Evolutionary conservation across 1,140 invertebrate species (phyloP), one percentile per base, ranked within the genome.

Genomic region (Cherax destructor): DNA sequence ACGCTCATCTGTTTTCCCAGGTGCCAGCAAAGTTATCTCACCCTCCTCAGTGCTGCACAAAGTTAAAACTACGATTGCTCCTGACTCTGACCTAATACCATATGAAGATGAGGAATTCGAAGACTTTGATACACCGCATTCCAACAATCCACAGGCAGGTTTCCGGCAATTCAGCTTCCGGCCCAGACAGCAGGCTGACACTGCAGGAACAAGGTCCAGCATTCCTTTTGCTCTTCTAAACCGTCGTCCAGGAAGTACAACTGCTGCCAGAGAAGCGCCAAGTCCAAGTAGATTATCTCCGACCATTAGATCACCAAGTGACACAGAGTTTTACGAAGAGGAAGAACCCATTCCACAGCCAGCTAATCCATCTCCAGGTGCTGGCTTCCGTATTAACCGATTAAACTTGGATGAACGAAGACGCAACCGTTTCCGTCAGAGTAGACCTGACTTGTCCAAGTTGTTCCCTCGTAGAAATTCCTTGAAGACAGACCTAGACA

Each of bases 81-180:
- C 83, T 50, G 30, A 59, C 6, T 87, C 85, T 13, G 76, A 87
- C 56, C 52, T 87, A 5, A 13, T 47, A 11, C 5, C 21, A 4
- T 16, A 52, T 76, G 59, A 83, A 11, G 83, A 86, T 7, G 88
- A 90, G 7, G 24, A 79, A 6, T 80, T 49, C 9, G 81, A 84
- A 6, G 59, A 65, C 5, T n/a, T 77, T 24, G 30, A 24, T 21
- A 49, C 59, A 18, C 18, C 76, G 41, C 56, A 74, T 59, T 79
- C 77, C 10, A 88, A 88, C 41, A 88, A 88, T 21, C 76, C 89
- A 69, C 83, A 81, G 49, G 65, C 52, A 49, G 76, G 61, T 6
- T 92, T 92, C 79, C 87, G 92, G 30, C 83, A 86, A 6, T 93
- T 93, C 78, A 93, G 92, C 50, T 93, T 93, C 69, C 61, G 90